These are phyloP conservation scores for Oreochromis niloticus DNA, from an alignment of 2,113 vertebrate genomes.

Conservation along the genomic window DNA sequence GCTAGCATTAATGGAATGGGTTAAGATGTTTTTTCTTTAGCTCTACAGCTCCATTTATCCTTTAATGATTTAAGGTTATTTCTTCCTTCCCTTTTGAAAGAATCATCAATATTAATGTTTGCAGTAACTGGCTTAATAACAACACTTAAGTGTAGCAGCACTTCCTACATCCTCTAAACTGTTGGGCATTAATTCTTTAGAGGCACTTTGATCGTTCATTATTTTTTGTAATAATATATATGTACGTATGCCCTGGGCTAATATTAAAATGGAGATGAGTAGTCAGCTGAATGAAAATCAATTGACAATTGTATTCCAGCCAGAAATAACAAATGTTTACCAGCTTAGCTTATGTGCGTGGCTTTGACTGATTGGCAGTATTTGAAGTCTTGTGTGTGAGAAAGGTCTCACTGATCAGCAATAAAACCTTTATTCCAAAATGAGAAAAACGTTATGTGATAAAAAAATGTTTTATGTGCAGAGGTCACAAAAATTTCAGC, in stretches of 20 bases:
- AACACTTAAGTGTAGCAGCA: background rate
- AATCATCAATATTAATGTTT: background rate
- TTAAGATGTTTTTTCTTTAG: background rate
- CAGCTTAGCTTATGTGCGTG: background rate
- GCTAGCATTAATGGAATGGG: background rate
- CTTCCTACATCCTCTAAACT: background rate
- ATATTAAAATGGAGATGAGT: background rate
- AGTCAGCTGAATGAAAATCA: background rate
- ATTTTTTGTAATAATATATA: background rate
- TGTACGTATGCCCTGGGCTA: background rate
- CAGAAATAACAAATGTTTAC: background rate
- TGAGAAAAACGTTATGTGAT: accelerated
- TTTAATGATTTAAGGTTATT: background rate
- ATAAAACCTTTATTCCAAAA: background rate
- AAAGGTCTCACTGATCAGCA: background rate
- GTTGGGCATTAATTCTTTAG: background rate
- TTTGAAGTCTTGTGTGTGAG: background rate
- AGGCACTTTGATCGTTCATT: background rate
- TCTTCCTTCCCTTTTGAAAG: background rate
- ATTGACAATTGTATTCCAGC: background rate
- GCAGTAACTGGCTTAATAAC: background rate
- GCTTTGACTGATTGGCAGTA: background rate
- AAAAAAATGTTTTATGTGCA: background rate
- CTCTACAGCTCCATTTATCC: background rate
- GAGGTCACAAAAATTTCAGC: background rate